Evolutionary conservation across 2,797 vertebrate genomes (phyloP).

Genomic region (Pantherophis vulpinus): DNA sequence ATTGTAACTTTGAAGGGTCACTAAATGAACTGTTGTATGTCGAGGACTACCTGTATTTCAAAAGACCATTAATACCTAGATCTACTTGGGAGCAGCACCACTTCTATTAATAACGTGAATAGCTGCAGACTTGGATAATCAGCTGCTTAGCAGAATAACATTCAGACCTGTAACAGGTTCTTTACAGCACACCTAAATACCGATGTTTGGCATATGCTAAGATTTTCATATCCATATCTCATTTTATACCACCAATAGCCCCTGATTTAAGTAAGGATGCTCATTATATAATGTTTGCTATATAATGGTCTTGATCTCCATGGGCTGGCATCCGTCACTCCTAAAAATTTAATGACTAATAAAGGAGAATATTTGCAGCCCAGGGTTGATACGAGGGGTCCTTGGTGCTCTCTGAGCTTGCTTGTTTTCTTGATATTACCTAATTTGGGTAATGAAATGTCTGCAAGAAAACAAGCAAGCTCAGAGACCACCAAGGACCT

Average conservation of each 20-base stretch:
- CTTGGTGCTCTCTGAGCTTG: not conserved
- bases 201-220: not conserved
- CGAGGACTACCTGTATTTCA: not conserved
- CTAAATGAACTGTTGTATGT: not conserved
- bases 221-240: not conserved
- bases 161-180: not conserved
- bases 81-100: not conserved
- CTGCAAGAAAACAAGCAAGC: not conserved
- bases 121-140: not conserved
- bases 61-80: not conserved
- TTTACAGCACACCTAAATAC: not conserved
- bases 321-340: not conserved
- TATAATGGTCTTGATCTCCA: not conserved
- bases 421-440: not conserved
- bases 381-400: not conserved
- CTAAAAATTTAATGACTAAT: not conserved
- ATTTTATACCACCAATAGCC: not conserved
- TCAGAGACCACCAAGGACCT: not conserved
- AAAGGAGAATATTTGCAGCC: not conserved
- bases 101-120: not conserved
- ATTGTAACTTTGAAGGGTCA: not conserved
- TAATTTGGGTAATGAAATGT: not conserved
- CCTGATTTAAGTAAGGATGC: not conserved
- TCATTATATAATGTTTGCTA: not conserved
- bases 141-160: not conserved